These are phyloP conservation scores for Centropristis striata DNA, from an alignment of 2,113 vertebrate genomes.

Conservation along the genomic window DNA sequence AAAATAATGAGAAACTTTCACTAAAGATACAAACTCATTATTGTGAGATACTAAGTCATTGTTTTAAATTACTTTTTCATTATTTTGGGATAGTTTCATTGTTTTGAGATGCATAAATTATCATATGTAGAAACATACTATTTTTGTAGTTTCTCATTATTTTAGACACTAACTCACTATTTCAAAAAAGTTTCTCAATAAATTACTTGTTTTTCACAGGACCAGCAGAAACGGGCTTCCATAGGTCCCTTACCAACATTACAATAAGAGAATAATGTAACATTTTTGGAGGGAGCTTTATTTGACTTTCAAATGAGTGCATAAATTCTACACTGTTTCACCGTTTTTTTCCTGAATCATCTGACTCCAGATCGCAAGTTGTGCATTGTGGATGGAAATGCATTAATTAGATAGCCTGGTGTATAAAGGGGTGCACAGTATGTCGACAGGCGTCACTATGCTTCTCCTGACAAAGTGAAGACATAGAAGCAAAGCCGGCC, in stretches of 20 bases:
- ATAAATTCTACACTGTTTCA: conserved; percentile 26
- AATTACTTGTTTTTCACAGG: too few species aligned
- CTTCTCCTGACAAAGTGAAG: conserved; percentile 39
- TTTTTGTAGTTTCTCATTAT: too few species aligned
- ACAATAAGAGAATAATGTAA: neutral
- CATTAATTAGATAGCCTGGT: conserved; percentile 86
- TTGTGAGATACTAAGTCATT: too few species aligned
- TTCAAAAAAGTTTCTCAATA: too few species aligned
- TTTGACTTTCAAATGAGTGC: conserved; percentile 15
- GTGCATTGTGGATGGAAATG: conserved; percentile 50
- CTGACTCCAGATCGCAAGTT: conserved; percentile 27
- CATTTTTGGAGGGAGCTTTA: neutral
- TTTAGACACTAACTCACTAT: too few species aligned
- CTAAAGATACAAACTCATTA: too few species aligned
- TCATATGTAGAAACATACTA: too few species aligned
- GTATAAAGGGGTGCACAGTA: conserved; percentile 55
- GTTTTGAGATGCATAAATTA: too few species aligned
- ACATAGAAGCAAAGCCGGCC: conserved; percentile 45
- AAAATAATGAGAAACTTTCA: too few species aligned
- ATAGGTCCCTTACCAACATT: neutral
- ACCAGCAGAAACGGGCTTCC: too few species aligned
- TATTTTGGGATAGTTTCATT: too few species aligned
- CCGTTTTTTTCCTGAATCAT: conserved; percentile 41
- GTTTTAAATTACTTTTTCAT: too few species aligned
- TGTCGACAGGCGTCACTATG: conserved; percentile 31